A percentile compares a stretch with the other conserved stretches of the same genome.
These are phyloP conservation scores for Dichetophora obliterata DNA, from an alignment of 2,888 invertebrate species.

Conservation along the genomic window DNA sequence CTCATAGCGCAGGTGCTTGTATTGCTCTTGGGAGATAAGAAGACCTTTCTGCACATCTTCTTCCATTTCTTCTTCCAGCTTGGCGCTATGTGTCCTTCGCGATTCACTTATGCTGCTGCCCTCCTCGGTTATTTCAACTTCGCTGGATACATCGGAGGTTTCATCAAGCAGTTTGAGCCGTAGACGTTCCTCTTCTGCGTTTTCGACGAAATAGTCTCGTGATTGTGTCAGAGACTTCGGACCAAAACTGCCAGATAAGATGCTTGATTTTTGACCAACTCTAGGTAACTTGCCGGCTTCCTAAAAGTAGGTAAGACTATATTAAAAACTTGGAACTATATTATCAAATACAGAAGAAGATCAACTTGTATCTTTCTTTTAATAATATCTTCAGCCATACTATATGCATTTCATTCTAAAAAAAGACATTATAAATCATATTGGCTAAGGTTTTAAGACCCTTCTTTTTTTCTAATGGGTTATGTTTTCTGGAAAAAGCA, in stretches of 20 bases:
- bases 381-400: no score
- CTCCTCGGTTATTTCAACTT: constrained; percentile 53
- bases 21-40: constrained; percentile 72
- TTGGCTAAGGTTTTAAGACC: no score
- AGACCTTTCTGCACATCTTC: constrained; percentile 68
- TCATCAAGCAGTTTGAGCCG: constrained; percentile 52
- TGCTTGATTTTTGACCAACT: constrained; percentile 12
- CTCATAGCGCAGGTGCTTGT: constrained; percentile 72
- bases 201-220: not conserved
- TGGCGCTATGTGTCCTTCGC: constrained; percentile 58
- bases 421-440: no score
- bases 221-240: not conserved
- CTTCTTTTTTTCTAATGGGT: no score
- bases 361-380: not conserved
- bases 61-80: constrained; percentile 61
- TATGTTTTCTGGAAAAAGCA: no score
- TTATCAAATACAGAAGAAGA: not conserved
- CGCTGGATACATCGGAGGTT: constrained; percentile 59
- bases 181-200: constrained; percentile 37
- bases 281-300: constrained; percentile 35
- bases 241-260: not conserved
- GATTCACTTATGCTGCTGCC: constrained; percentile 58
- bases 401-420: no score
- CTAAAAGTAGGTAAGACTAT: constrained; percentile 20
- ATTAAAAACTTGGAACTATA: not conserved